Base-by-base conservation (phyloP, 2,797 vertebrate species). In the Acestrorhynchus altus region DNA sequence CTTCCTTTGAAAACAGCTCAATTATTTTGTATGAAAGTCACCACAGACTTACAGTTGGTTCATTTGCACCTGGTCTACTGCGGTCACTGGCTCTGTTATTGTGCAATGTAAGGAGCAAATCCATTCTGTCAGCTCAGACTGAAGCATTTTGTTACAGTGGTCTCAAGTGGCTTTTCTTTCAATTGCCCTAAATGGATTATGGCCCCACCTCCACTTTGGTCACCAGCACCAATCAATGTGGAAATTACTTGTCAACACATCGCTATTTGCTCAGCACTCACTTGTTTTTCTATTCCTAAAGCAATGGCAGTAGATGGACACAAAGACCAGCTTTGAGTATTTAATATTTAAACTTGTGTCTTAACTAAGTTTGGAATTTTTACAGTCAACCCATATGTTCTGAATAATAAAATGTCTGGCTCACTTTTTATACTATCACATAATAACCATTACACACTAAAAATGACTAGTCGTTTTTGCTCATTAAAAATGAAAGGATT, bases 171-270 rank as follows among this genome's bases (percentile, higher is more conserved):
- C 90, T 91, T 92, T 91, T 83, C 81, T 88, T 26, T 7, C 13
- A 60, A 15, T 35, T 4, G 15, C 77, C 81, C 75, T 92, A 89
- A 94, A 90, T 90, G 91, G 92, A 94, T 94, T 92, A 93, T 89
- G 91, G 87, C 93, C 92, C 93, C 92, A 93, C 91, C 90, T 91
- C 83, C 83, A 88, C 83, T 88, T 85, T 78, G 54, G 87, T 89
- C 88, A 90, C 89, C 86, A 86, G 87, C 86, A 90, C 90, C 90
- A 92, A 93, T 93, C 91, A 93, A 91, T 88, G 88, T 92, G 93
- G 92, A 94, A 94, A 93, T 91, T 89, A 93, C 90, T 89, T 93
- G 94, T 94, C 92, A 93, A 93, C 94, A 93, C 89, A 81, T 82
- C 60, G 79, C 78, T 92, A 90, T 94, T 94, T 93, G 90, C 90